phyloP scores from a whole-genome alignment of 2,888 invertebrate genomes.

The Troglohyphantes excavatus region DNA sequence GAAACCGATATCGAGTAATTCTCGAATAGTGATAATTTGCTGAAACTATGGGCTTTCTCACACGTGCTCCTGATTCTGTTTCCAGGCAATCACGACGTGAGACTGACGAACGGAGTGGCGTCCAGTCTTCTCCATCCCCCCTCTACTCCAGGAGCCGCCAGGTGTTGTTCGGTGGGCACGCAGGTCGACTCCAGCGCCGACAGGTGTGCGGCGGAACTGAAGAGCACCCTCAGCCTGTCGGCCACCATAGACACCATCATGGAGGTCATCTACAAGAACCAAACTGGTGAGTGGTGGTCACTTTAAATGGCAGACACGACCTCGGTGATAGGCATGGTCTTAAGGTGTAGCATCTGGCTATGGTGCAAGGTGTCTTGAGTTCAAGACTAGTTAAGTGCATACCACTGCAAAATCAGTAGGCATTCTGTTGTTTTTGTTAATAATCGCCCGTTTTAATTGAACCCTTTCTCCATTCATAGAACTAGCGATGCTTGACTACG shows the following conservation, averaged over 20 bases:
- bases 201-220: constrained; percentile 38
- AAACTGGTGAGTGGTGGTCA: constrained; percentile 69
- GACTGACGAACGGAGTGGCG: not conserved
- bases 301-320: not conserved
- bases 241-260: constrained; percentile 82
- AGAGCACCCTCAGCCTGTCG: constrained; percentile 81
- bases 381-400: not conserved
- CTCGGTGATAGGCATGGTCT: too few species aligned
- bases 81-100: constrained; percentile 55
- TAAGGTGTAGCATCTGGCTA: too few species aligned
- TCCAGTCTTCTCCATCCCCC: too few species aligned
- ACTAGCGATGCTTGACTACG: too few species aligned
- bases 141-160: not conserved
- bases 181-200: constrained; percentile 59
- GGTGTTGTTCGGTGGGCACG: constrained; percentile 32
- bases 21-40: too few species aligned
- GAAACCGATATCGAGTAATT: too few species aligned
- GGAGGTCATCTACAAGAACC: constrained; percentile 82
- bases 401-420: not conserved
- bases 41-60: too few species aligned
- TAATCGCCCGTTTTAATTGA: too few species aligned
- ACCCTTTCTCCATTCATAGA: too few species aligned
- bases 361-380: too few species aligned
- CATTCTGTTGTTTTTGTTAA: too few species aligned
- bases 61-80: not conserved